Evolutionary conservation across 2,888 invertebrate genomes (phyloP).

Genomic region (Scaptomyza cyrtandrae): DNA sequence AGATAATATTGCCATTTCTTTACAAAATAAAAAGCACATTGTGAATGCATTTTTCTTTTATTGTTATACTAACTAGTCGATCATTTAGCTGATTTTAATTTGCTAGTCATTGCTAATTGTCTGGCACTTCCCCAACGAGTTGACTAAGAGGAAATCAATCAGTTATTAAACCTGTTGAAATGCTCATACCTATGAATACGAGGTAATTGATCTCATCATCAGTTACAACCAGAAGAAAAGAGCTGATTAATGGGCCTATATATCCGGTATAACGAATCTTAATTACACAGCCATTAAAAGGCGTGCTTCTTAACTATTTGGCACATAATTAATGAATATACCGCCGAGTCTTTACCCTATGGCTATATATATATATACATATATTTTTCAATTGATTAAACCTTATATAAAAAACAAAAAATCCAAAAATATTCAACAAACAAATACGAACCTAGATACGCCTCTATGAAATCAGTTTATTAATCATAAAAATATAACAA

Average conservation of each 20-base stretch:
- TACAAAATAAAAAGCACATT: neutral
- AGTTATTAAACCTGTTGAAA: slow-evolving; percentile 32
- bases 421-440: slow-evolving; percentile 7
- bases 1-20: neutral
- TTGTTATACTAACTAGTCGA: neutral
- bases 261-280: slow-evolving; percentile 75
- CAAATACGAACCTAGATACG: too few species aligned
- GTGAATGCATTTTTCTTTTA: neutral
- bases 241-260: slow-evolving; percentile 56
- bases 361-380: slow-evolving; percentile 23
- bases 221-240: slow-evolving; percentile 41
- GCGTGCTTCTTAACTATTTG: slow-evolving; percentile 57
- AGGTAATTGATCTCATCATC: slow-evolving; percentile 21
- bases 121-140: slow-evolving; percentile 13
- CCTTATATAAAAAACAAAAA: slow-evolving; percentile 25
- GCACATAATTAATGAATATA: slow-evolving; percentile 67
- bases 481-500: slow-evolving; percentile 34
- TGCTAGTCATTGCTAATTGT: slow-evolving; percentile 27
- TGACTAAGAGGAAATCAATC: slow-evolving; percentile 59
- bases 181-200: slow-evolving; percentile 15
- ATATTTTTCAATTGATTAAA: slow-evolving; percentile 39
- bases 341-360: slow-evolving; percentile 21
- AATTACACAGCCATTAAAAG: slow-evolving; percentile 63
- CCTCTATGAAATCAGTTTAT: slow-evolving; percentile 47
- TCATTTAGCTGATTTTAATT: slow-evolving; percentile 5